Percentiles rank a stretch among this genome's conserved stretches.
phyloP scores from a whole-genome alignment of 2,113 vertebrate species.

The Anoura caudifer region DNA sequence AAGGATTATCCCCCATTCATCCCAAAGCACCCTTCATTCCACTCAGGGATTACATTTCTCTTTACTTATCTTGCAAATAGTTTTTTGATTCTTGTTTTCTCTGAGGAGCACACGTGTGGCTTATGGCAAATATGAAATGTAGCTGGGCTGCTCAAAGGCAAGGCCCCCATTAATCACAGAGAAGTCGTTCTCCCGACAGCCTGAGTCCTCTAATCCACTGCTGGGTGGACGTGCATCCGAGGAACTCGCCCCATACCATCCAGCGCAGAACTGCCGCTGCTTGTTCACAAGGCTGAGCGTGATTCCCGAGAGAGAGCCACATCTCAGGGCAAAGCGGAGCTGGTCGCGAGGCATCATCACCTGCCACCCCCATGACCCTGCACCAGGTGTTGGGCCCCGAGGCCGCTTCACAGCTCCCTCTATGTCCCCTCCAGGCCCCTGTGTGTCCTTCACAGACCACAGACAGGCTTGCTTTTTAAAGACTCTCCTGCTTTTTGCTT shows the following conservation, averaged over 20 bases:
- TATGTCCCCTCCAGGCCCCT: accelerated
- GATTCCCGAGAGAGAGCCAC: not conserved
- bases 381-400: not conserved
- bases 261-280: not conserved
- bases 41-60: conserved; percentile 86
- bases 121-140: conserved; percentile 78
- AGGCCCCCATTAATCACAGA: conserved; percentile 21
- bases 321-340: not conserved
- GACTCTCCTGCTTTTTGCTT: not conserved
- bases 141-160: conserved; percentile 69
- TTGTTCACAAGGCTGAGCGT: not conserved
- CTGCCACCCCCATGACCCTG: no score
- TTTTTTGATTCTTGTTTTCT: conserved; percentile 68
- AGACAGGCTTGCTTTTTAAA: not conserved
- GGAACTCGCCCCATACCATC: not conserved
- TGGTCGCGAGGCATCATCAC: no score
- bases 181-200: not conserved
- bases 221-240: not conserved
- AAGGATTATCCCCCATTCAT: conserved; percentile 86
- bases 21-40: conserved; percentile 85
- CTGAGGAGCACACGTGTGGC: conserved; percentile 67
- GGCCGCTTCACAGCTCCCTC: not conserved
- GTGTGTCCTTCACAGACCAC: not conserved
- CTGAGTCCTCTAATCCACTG: conserved; percentile 41
- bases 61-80: conserved; percentile 86